Evolutionary conservation across 2,888 invertebrate genomes (phyloP).

Genomic region (Nomada goodeniana): DNA sequence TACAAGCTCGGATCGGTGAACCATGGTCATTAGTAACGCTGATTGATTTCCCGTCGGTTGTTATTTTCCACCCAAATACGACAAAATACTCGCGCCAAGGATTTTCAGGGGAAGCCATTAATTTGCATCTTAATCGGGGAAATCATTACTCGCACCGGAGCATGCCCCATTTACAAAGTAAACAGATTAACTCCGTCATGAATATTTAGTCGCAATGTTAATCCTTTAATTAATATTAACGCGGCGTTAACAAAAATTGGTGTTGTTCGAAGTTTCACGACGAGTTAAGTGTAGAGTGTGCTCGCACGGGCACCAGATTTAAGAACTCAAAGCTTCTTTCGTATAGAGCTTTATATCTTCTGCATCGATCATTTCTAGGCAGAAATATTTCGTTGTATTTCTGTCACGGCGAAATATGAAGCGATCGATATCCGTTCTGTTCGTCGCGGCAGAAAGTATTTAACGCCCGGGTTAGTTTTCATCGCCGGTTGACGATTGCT

Average conservation of each 20-base stretch:
- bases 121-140: slow-evolving; percentile 59
- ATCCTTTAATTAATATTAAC: slow-evolving; percentile 58
- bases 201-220: slow-evolving; percentile 53
- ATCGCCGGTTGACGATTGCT: slow-evolving; percentile 6
- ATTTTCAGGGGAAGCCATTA: slow-evolving; percentile 51
- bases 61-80: slow-evolving; percentile 20
- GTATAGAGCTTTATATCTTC: too few relatives aligned
- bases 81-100: slow-evolving; percentile 17
- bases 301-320: background rate
- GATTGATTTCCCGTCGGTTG: slow-evolving; percentile 16
- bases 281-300: background rate
- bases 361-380: too few relatives aligned
- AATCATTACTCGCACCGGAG: slow-evolving; percentile 53
- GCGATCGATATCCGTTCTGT: slow-evolving; percentile 6
- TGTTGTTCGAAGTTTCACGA: slow-evolving; percentile 13
- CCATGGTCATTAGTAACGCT: background rate
- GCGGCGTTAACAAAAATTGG: slow-evolving; percentile 40
- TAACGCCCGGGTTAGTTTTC: slow-evolving; percentile 2
- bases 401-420: background rate
- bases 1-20: background rate
- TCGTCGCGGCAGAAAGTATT: background rate
- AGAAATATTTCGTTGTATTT: background rate
- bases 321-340: too few relatives aligned
- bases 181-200: slow-evolving; percentile 43
- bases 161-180: slow-evolving; percentile 54